Evolutionary conservation across 2,888 invertebrate species (phyloP), one percentile per base, ranked within the genome.

Genomic region (Noctua pronuba): DNA sequence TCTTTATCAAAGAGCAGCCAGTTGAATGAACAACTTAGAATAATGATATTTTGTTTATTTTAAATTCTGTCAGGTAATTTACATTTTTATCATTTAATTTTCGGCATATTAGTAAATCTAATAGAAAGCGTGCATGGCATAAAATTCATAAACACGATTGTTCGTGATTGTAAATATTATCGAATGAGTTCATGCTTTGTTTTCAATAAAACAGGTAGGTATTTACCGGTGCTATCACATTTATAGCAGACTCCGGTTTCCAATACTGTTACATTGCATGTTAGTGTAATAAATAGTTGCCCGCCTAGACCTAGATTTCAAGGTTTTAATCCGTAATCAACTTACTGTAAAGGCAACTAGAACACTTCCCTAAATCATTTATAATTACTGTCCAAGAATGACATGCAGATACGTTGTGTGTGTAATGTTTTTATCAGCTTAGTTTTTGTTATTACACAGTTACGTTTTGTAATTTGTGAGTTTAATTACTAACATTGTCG

Each of bases 261-360:
- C 60, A 52, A 67, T 88, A 88, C 84, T 79, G 84, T 86, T 88
- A 79, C 83, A 83, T 88, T 88, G 86, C 88, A 82, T 79, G 82
- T 77, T 83, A 85, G 79, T 86, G 82, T 87, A 81, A 75, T 85
- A 83, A 88, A 86, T 88, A 80, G 83, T 88, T 87, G 79, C 81
- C 80, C 82, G 89, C 89, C 92, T 91, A 92, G 91, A 92, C 91
- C 91, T 90, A 92, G 86, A 89, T 91, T 77, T 80, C 87, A 90
- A 90, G 87, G 91, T 88, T 86, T 84, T 70, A 69, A 77, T 69
- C 35, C 41, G 74, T 78, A 86, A 84, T 80, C 79, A 81, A 82
- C 72, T 80, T 77, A 77, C 67, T 77, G 74, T 62, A 74, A 65
- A 70, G 70, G 66, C 60, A 84, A 86, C 64, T 85, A 68, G 68